A percentile compares a stretch with the other conserved stretches of the same genome.
phyloP scores from a whole-genome alignment of 2,113 vertebrate genomes.

The Gymnarchus niloticus region DNA sequence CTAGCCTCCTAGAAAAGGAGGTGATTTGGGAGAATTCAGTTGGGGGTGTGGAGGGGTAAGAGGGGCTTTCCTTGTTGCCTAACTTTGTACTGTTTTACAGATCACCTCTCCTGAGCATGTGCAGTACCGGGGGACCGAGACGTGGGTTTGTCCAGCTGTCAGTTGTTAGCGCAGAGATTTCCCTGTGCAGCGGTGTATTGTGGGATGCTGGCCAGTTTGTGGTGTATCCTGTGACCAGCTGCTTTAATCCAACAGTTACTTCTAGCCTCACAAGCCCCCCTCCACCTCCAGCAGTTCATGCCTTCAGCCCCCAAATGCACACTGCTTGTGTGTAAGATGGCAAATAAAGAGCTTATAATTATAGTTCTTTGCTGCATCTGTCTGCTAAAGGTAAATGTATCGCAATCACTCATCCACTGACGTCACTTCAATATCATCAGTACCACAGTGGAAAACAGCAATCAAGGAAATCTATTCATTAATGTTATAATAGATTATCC shows the following conservation, averaged over 20 bases:
- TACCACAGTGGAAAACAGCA: neutral
- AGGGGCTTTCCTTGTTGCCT: neutral
- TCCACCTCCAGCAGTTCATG: neutral
- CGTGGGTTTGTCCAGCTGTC: neutral
- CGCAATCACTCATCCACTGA: neutral
- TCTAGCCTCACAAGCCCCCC: neutral
- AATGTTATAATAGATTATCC: neutral
- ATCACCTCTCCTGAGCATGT: neutral
- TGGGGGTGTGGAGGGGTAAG: neutral
- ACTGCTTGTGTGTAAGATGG: neutral
- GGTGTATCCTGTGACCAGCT: neutral
- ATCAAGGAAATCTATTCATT: neutral
- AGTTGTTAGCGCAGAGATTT: neutral
- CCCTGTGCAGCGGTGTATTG: neutral
- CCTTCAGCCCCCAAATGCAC: neutral
- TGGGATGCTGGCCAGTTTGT: neutral
- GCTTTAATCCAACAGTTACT: neutral
- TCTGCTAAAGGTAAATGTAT: neutral
- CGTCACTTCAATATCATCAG: neutral
- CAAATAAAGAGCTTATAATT: neutral
- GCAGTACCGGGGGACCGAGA: neutral
- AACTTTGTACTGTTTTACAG: neutral
- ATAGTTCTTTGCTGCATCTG: neutral
- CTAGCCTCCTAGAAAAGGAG: neutral
- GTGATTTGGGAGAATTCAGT: neutral